Conservation (phyloP, 2,797 vertebrate genomes). For the Rhodeus uyekii region DNA sequence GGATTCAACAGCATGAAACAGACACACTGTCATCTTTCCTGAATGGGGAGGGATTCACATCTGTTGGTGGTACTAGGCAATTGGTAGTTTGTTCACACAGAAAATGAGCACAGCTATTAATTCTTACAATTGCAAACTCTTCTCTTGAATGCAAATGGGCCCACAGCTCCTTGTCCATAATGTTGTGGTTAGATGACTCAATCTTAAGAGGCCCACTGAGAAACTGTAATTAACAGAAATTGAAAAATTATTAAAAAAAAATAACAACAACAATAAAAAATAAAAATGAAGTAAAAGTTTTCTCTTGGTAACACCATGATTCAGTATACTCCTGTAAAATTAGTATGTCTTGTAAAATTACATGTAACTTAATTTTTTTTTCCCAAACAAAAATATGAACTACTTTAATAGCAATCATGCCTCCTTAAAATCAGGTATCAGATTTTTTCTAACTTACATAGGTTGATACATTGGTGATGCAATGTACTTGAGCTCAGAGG, state of each 20-base stretch:
- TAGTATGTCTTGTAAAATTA: too few species aligned
- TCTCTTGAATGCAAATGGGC: background rate
- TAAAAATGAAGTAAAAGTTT: background rate
- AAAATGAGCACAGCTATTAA: background rate
- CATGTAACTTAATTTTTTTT: too few species aligned
- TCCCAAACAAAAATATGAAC: too few species aligned
- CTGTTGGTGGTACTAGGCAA: background rate
- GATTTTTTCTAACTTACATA: background rate
- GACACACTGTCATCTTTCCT: background rate
- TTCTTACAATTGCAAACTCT: background rate
- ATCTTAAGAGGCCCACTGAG: background rate
- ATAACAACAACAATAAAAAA: too few species aligned
- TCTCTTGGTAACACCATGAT: background rate
- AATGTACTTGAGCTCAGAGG: slow-evolving; percentile 33
- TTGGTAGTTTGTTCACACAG: background rate
- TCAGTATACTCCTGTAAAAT: background rate
- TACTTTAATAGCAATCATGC: background rate
- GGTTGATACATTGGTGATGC: background rate
- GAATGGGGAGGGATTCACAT: background rate
- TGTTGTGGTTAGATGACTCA: background rate
- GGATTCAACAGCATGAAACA: background rate
- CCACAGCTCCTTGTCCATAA: background rate
- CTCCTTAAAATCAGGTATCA: background rate
- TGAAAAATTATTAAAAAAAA: too few species aligned
- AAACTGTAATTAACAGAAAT: background rate